Base-by-base conservation (phyloP, 2,888 invertebrate species). In the Chromoteleia sp. region DNA sequence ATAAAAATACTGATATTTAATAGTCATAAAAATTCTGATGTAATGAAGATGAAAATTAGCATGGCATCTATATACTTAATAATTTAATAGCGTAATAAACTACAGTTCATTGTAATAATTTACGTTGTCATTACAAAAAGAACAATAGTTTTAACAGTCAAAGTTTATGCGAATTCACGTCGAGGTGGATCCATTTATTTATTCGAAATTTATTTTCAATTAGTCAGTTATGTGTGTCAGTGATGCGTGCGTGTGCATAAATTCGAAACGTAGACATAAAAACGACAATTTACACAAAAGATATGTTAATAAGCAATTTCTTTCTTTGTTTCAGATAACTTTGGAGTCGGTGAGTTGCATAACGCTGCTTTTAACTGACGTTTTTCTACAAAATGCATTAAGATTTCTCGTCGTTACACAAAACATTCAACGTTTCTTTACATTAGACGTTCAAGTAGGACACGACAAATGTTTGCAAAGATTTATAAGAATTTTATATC, bases 251-350 rank as follows among this genome's bases (percentile, higher is more conserved):
- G 39, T 25, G 10, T 58, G 58, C 58, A 58, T 58, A 21, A 33
- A 39, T 39, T 21, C 7, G 12, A 36, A 5, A 14, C 29, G 50
- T 43, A 19, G 19, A 45, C 45, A 63, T 50, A 67, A 54, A 67
- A 67, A 52, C 2, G 52, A 14, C 12, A 30, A 61, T 61, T 41
- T 61, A 71, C 52, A 52, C 50, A 19, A 71, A 71, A 52, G 19
- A 50, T 71, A 71, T 61, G 71, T 17, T 71, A 71, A 71, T 71
- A 45, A 36, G 15, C 8, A 8, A 33, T 33, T 63, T 43, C 63
- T 50, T 73, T 73, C 41, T 73, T 50, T 73, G 52, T 73, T 73
- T 73, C 73, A 73, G 73, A 73, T 63, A 73, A 43, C 54, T 33
- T 45, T 25, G 17, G 25, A 52, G 33, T 33, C 45, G 73, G 73